phyloP scores from a whole-genome alignment of 2,797 vertebrate species.

The Sebastes diaconus region DNA sequence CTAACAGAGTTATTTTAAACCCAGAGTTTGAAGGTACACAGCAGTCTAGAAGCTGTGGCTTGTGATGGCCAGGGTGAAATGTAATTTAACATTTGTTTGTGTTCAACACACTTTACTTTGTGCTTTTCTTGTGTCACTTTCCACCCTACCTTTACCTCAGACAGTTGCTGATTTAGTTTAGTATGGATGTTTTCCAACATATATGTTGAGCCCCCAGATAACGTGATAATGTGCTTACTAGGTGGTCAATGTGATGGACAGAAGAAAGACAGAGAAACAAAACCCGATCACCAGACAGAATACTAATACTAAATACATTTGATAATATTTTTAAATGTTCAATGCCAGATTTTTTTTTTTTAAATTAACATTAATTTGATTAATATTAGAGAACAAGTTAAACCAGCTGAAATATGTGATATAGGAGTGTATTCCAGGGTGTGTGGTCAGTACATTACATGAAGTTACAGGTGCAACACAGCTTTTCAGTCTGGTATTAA shows the following conservation, averaged over 20 bases:
- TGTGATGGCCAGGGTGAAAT: background rate
- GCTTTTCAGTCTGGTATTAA: background rate
- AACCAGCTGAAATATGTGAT: background rate
- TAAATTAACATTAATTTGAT: background rate
- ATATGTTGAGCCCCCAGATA: background rate
- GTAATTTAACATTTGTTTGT: background rate
- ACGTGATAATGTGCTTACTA: background rate
- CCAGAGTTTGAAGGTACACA: slow-evolving; percentile 17
- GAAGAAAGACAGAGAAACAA: background rate
- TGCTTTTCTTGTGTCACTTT: background rate
- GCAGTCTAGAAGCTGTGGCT: background rate
- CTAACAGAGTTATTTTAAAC: slow-evolving; percentile 58
- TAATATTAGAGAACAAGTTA: background rate
- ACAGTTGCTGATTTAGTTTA: background rate
- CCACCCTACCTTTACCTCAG: background rate
- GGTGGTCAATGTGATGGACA: background rate
- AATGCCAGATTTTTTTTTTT: background rate
- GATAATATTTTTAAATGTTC: background rate
- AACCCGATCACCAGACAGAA: background rate
- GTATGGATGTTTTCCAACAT: background rate
- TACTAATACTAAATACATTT: background rate
- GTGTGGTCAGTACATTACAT: background rate
- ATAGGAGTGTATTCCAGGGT: background rate
- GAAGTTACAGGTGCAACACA: background rate
- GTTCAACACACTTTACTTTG: background rate